phyloP scores from a whole-genome alignment of 1,140 invertebrate genomes.

The Drosophila ercepeae region DNA sequence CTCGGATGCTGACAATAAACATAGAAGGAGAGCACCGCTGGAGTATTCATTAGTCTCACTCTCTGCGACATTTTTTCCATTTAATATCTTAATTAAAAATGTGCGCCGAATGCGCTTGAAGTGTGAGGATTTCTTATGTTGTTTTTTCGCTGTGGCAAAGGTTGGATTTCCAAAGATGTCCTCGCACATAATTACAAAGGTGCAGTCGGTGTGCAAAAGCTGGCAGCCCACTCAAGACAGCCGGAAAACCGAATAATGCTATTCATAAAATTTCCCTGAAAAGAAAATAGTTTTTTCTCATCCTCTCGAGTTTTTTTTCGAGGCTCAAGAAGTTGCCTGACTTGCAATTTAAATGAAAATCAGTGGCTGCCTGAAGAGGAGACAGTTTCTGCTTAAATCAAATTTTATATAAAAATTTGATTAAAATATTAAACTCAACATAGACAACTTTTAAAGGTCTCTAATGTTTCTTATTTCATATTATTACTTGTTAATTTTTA shows the following conservation, averaged over 20 bases:
- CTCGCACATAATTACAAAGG: constrained; percentile 45
- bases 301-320: constrained; percentile 1
- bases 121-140: constrained; percentile 29
- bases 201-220: constrained; percentile 17
- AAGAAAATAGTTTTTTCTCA: constrained; percentile 44
- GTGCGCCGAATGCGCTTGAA: constrained; percentile 49
- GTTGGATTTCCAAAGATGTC: constrained; percentile 55
- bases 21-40: constrained; percentile 24
- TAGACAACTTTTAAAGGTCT: constrained; percentile 6
- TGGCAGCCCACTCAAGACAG: constrained; percentile 11
- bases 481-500: constrained; percentile 10
- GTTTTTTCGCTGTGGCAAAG: constrained; percentile 35
- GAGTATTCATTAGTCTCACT: constrained; percentile 61
- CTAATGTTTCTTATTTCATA: not conserved
- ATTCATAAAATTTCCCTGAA: constrained; percentile 67
- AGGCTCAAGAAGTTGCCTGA: constrained; percentile 44
- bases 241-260: constrained; percentile 59
- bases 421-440: constrained; percentile 20
- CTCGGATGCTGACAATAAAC: constrained; percentile 44
- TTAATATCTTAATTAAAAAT: constrained; percentile 76
- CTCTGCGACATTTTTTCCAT: constrained; percentile 46
- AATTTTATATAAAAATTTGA: constrained; percentile 35
- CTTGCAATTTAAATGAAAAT: constrained; percentile 74
- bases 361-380: constrained; percentile 46
- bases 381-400: constrained; percentile 50